A percentile compares a stretch with the other conserved stretches of the same genome.
Evolutionary conservation across 2,888 invertebrate genomes (phyloP).

Genomic region (Tineola bisselliella): DNA sequence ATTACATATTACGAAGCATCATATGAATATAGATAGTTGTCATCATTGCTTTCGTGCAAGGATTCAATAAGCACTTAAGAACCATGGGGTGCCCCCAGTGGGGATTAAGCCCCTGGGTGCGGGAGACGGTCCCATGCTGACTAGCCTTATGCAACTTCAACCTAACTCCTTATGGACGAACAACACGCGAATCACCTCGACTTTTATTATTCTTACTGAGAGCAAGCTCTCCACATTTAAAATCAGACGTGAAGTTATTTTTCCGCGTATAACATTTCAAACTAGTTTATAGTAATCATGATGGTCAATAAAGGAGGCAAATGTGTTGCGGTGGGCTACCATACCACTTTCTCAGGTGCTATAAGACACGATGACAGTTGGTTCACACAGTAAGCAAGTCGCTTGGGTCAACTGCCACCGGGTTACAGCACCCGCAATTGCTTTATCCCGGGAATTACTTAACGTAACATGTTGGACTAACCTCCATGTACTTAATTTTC

Average conservation of each 20-base stretch:
- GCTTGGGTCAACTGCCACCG: conserved; percentile 33
- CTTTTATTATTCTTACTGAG: conserved; percentile 25
- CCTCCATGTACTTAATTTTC: background rate
- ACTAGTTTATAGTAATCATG: conserved; percentile 56
- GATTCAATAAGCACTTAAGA: conserved; percentile 44
- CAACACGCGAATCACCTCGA: conserved; percentile 48
- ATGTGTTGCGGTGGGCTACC: conserved; percentile 48
- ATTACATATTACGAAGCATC: background rate
- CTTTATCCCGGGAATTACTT: conserved; percentile 8
- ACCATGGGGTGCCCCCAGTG: conserved; percentile 23
- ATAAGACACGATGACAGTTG: conserved; percentile 26
- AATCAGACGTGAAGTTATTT: conserved; percentile 21
- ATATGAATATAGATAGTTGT: conserved; percentile 25
- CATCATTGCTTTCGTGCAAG: conserved; percentile 45
- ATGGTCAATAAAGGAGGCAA: conserved; percentile 57
- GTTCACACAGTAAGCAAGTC: conserved; percentile 36
- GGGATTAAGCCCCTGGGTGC: conserved; percentile 39
- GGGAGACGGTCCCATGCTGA: conserved; percentile 31
- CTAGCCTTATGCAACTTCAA: conserved; percentile 32
- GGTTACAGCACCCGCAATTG: conserved; percentile 17
- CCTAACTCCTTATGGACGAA: conserved; percentile 46
- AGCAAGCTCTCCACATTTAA: background rate
- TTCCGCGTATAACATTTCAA: conserved; percentile 54
- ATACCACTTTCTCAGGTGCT: conserved; percentile 53
- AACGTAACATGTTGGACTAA: background rate